Base-by-base conservation (phyloP, 1,140 invertebrate genomes). In the Papilio glaucus region DNA sequence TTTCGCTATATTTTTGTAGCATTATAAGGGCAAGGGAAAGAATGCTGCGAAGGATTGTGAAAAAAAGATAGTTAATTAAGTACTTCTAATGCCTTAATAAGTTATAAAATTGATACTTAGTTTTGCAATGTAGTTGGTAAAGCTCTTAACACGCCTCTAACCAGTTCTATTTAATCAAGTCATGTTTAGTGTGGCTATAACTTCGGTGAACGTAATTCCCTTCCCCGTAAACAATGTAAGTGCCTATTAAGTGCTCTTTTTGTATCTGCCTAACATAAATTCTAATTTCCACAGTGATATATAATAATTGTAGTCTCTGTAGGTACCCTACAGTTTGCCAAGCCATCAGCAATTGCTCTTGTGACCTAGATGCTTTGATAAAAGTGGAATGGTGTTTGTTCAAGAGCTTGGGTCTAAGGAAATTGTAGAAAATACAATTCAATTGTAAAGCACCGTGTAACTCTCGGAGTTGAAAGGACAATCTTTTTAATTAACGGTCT, bases 281-380 rank as follows among this genome's bases (percentile, higher is more conserved):
- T 39, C 33, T 63, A 63, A 41, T 63, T 63, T 63, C 37, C 37
- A n/a, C 15, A 9, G 24, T 62, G 2, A 18, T 61, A 33, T 38
- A 62, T n/a, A 62, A 37, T 12, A 62, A 33, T 62, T 6, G 5
- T 62, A 38, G 33, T 6, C 37, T 18, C 15, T 13, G 0, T 39
- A 63, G 15, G 37, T 63, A 15, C 21, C 10, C 7, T n/a, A n/a
- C 12, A 29, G 26, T 38, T 63, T 63, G 29, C 61, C 33, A 39
- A 63, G 61, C 61, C 39, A 33, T 63, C 61, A 63, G 15, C 37
- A 63, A 63, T 39, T 63, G 61, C 61, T 63, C 33, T 63, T 39
- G 15, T 39, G 61, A 63, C 61, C 62, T 65, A 65, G 62, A 65
- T 65, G 62, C 62, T 33, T 65, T 65, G 37, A 65, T 65, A 41